Conservation (phyloP, 1,140 invertebrate genomes). For the Zaprionus africanus region DNA sequence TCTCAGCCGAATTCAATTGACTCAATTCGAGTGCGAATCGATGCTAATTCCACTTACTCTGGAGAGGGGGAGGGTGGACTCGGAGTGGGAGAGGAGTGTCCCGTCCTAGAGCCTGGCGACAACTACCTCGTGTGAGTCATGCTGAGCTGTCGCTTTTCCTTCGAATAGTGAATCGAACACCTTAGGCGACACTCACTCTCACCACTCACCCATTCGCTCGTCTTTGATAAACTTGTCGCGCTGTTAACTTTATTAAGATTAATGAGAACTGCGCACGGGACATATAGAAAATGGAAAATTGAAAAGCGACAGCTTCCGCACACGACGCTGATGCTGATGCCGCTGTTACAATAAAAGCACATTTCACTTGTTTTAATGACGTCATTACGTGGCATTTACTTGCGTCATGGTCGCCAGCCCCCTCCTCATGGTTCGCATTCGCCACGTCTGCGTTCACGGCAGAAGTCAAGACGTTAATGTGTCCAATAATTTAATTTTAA, state of each 20-base stretch:
- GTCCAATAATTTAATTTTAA: constrained; percentile 83
- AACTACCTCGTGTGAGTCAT: constrained; percentile 27
- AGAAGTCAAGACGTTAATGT: constrained; percentile 82
- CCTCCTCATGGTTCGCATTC: constrained; percentile 10
- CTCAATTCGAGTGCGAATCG: background rate
- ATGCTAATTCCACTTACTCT: too few species aligned
- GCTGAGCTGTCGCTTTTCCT: constrained; percentile 36
- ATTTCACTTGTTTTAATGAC: constrained; percentile 82
- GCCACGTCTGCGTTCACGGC: constrained; percentile 30
- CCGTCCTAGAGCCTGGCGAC: background rate
- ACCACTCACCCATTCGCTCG: constrained; percentile 2
- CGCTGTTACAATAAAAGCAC: constrained; percentile 75
- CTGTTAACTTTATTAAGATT: constrained; percentile 81
- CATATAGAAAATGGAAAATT: constrained; percentile 69
- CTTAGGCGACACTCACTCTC: constrained; percentile 36
- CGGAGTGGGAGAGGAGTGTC: too few species aligned
- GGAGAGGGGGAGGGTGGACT: too few species aligned
- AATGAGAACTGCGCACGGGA: constrained; percentile 70
- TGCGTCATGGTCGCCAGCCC: constrained; percentile 42
- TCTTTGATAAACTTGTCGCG: constrained; percentile 79
- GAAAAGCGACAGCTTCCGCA: constrained; percentile 58
- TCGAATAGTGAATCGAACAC: constrained; percentile 51
- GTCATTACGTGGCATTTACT: constrained; percentile 81
- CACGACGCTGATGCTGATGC: constrained; percentile 24
- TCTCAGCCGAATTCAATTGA: background rate